A percentile compares a stretch with the other conserved stretches of the same genome.
Conservation (phyloP, 2,797 vertebrate species). For the Sebastes miniatus region DNA sequence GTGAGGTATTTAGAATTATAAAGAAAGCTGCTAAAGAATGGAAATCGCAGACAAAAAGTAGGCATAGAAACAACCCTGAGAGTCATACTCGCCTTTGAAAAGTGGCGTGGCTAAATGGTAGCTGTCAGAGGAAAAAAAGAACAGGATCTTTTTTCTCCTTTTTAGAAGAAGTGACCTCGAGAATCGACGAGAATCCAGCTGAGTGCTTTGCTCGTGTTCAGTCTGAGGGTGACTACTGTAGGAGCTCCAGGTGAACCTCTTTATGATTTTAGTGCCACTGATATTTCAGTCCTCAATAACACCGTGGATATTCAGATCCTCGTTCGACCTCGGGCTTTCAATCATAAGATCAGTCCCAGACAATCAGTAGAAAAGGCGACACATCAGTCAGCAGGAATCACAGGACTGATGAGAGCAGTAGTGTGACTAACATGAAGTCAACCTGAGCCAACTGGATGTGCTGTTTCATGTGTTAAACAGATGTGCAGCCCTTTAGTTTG, state of each 20-base stretch:
- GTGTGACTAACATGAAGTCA: not conserved
- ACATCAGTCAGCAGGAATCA: no score
- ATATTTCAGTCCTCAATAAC: not conserved
- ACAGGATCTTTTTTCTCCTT: not conserved
- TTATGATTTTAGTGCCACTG: not conserved
- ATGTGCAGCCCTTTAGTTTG: no score
- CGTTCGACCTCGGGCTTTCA: not conserved
- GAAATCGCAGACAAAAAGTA: not conserved
- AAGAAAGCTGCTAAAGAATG: constrained; percentile 12
- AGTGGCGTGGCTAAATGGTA: not conserved
- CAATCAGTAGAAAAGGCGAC: not conserved
- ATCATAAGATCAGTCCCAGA: not conserved
- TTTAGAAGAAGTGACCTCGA: not conserved
- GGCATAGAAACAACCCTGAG: constrained; percentile 43
- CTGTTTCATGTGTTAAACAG: no score
- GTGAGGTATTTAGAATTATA: not conserved
- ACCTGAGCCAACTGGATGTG: no score
- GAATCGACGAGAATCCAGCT: no score
- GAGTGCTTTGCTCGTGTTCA: not conserved
- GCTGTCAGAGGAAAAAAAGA: not conserved
- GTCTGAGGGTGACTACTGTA: not conserved
- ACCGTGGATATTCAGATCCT: not conserved
- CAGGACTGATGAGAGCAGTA: not conserved
- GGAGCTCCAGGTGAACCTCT: not conserved
- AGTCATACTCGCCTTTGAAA: not conserved